A percentile compares a stretch with the other conserved stretches of the same genome.
Conservation (phyloP, 2,113 vertebrate species). For the Danionella cerebrum region DNA sequence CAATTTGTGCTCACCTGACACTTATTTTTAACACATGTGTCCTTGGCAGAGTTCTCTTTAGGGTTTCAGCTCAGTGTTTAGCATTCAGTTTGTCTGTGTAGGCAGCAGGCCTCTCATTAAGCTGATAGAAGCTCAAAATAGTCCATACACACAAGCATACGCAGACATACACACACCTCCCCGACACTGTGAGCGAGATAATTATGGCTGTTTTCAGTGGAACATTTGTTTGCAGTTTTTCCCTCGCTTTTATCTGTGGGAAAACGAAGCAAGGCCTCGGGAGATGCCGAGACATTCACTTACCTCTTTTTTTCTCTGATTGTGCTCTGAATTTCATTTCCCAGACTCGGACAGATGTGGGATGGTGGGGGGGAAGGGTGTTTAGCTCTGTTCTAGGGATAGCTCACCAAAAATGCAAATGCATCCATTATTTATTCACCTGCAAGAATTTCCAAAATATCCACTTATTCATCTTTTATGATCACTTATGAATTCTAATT, state of each 20-base stretch:
- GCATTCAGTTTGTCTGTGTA: slow-evolving; percentile 14
- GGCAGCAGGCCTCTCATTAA: slow-evolving; percentile 33
- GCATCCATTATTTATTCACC: no score
- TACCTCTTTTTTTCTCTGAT: slow-evolving; percentile 24
- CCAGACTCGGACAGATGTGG: slow-evolving; percentile 2
- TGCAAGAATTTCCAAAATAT: no score
- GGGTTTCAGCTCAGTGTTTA: background rate
- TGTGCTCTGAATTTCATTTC: background rate
- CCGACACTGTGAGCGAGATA: slow-evolving; percentile 17
- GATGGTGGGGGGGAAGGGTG: background rate
- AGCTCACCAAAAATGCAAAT: no score
- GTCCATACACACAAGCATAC: no score
- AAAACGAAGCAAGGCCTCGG: slow-evolving; percentile 24
- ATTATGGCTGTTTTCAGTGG: slow-evolving; percentile 27
- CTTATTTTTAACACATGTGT: background rate
- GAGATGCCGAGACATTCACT: slow-evolving; percentile 23
- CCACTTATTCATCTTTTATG: no score
- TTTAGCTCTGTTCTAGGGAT: background rate
- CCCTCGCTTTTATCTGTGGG: slow-evolving; percentile 8
- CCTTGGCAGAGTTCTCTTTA: background rate
- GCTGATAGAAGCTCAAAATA: slow-evolving; percentile 23
- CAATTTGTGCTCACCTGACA: background rate
- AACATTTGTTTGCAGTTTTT: slow-evolving; percentile 29
- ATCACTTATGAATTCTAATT: no score
- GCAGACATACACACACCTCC: background rate